Evolutionary conservation across 1,140 invertebrate species (phyloP).

Genomic region (Bombus waltoni): DNA sequence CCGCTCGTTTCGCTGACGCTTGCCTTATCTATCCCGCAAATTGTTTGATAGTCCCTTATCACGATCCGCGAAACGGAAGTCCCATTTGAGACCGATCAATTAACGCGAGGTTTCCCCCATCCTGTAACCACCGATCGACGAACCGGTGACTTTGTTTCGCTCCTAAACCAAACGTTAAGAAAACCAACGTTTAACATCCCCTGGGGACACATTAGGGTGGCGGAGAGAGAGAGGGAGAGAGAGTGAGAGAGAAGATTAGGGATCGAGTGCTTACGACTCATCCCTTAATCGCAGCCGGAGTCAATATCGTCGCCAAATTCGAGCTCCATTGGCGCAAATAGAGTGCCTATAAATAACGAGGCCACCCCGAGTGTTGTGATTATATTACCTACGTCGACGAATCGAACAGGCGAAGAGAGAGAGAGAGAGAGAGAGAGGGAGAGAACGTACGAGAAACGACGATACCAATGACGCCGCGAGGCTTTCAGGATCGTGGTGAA

Average conservation of each 20-base stretch:
- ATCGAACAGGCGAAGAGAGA: constrained; percentile 34
- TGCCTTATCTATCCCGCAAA: not conserved
- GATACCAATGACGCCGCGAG: constrained; percentile 28
- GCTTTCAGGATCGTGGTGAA: constrained; percentile 5
- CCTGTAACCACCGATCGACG: not conserved
- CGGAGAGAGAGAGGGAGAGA: not conserved
- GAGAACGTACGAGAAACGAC: constrained; percentile 24
- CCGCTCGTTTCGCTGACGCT: not conserved
- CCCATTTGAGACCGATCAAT: constrained; percentile 7
- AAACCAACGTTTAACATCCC: constrained; percentile 50
- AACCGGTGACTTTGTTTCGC: constrained; percentile 45
- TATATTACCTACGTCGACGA: constrained; percentile 79
- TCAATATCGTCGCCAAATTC: constrained; percentile 72
- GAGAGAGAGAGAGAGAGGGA: not conserved
- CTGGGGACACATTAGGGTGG: constrained; percentile 64
- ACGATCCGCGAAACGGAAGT: not conserved
- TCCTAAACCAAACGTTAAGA: constrained; percentile 9
- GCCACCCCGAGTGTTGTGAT: constrained; percentile 82
- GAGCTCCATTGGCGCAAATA: constrained; percentile 68
- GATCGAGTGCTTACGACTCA: constrained; percentile 5
- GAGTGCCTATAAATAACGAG: constrained; percentile 82
- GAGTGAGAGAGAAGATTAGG: not conserved
- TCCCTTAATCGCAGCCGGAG: constrained; percentile 63
- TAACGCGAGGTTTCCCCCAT: constrained; percentile 1
- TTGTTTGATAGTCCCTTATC: not conserved